A percentile compares a stretch with the other conserved stretches of the same genome.
Evolutionary conservation across 92 coral and sea anemone genomes (phyloP).

Genomic region (Palythoa grandis): DNA sequence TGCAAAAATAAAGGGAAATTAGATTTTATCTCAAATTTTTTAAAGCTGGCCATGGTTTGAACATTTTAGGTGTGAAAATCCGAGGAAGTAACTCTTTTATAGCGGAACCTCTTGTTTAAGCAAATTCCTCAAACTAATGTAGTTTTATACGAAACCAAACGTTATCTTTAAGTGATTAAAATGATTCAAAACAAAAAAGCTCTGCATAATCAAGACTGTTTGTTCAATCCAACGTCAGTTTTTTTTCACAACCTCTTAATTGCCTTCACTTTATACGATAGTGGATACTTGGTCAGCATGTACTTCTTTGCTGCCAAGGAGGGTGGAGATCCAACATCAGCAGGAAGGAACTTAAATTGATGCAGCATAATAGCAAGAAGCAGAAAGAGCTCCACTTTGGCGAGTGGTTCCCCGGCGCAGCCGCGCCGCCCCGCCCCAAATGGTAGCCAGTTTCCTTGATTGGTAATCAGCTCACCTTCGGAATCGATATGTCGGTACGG

Average conservation of each 20-base stretch:
- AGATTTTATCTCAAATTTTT: too few relatives aligned
- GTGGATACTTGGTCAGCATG: conserved; percentile 26
- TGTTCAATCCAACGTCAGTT: not conserved
- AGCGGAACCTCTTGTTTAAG: too few relatives aligned
- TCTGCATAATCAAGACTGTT: too few relatives aligned
- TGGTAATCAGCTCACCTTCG: conserved; percentile 21
- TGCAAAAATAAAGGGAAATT: too few relatives aligned
- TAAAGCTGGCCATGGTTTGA: too few relatives aligned
- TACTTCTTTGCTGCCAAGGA: conserved; percentile 6
- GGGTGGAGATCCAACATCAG: not conserved
- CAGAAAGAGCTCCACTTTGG: conserved; percentile 25
- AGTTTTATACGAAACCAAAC: too few relatives aligned
- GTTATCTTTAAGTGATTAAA: too few relatives aligned
- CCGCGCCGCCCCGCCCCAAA: conserved; percentile 32
- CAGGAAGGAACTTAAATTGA: conserved; percentile 19
- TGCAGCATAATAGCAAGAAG: conserved; percentile 16
- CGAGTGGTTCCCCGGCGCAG: conserved; percentile 25
- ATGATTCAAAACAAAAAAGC: too few relatives aligned
- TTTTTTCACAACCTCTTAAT: not conserved
- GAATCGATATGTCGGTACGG: conserved; percentile 24
- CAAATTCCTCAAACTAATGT: too few relatives aligned
- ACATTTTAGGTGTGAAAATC: too few relatives aligned
- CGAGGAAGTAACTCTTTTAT: too few relatives aligned
- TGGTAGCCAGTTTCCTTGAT: conserved; percentile 37
- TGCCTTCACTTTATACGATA: conserved; percentile 18